These are phyloP conservation scores for Emydura subglobosa DNA, from an alignment of 2,113 vertebrate genomes.

Conservation along the genomic window DNA sequence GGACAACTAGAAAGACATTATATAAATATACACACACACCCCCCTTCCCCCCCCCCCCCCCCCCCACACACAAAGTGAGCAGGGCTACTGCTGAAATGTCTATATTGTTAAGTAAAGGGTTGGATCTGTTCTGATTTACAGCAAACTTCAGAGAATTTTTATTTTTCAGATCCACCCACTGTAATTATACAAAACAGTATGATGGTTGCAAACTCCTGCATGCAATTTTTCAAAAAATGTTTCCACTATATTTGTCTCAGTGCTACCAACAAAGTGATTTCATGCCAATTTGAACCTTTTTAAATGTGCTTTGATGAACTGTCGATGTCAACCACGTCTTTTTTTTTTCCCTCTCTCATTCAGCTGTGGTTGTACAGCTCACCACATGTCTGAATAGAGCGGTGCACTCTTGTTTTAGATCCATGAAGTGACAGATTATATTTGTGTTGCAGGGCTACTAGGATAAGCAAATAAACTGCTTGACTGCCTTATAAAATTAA, in stretches of 20 bases:
- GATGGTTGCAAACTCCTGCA: not conserved
- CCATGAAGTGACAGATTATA: not conserved
- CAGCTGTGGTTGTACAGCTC: not conserved
- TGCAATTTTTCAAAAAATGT: not conserved
- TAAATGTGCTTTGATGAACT: not conserved
- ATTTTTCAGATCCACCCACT: constrained; percentile 31
- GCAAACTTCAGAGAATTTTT: constrained; percentile 16
- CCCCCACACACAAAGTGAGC: not conserved
- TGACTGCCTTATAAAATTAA: not conserved
- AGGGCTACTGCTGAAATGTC: not conserved
- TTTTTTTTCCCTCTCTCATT: not conserved
- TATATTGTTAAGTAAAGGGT: not conserved
- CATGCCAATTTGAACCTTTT: not conserved
- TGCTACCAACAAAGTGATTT: not conserved
- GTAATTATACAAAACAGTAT: constrained; percentile 16
- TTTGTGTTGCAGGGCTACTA: not conserved
- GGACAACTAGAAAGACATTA: not conserved
- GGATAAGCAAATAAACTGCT: not conserved
- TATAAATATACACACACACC: not conserved
- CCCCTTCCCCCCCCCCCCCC: not conserved
- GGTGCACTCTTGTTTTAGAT: not conserved
- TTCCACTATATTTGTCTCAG: not conserved
- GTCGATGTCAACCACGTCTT: not conserved
- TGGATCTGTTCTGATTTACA: not conserved
- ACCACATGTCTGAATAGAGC: not conserved